Evolutionary conservation across 1,140 invertebrate genomes (phyloP), one percentile per base, ranked within the genome.

Genomic region (Teleopsis dalmanni): DNA sequence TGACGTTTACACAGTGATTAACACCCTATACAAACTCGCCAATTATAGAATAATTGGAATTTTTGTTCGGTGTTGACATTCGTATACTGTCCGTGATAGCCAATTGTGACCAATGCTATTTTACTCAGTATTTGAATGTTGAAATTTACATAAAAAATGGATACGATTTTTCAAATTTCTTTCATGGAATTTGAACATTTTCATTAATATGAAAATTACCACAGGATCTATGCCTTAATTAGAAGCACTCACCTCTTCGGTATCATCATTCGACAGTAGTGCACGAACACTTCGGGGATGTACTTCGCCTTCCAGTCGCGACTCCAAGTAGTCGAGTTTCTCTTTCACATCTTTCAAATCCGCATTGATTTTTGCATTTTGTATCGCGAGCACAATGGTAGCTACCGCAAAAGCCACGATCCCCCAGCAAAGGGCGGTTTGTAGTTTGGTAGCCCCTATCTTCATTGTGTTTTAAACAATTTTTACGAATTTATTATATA

Each of bases 321-420:
- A 11, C 19, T 66, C 48, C 19, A 56, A 48, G 14, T 38, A 19
- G 26, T 65, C 57, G 7, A 72, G 33, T 38, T 67, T 60, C 6
- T 67, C 57, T 16, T 55, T 52, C 2, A 54, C 55, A 21, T 72
- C 66, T n/a, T 50, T 51, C 5, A 66, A 31, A 14, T 63, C 56
- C n/a, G 33, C 49, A 31, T 37, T 33, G 13, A 66, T 37, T 16
- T 43, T 50, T 6, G 53, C 19, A 40, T 65, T 65, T 44, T 71
- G 60, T 9, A 72, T 63, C 7, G 68, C 68, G 37, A 72, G 47
- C 31, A 68, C 71, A 18, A 73, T 62, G 5, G 72, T 73, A 1
- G 74, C 70, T 2, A 75, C 54, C 23, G 68, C 59, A 36, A 76
- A 72, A 22, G 72, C 64, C 1, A 59, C 62, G n/a, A 64, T 36